A percentile compares a stretch with the other conserved stretches of the same genome.
phyloP scores from a whole-genome alignment of 2,888 invertebrate genomes.

The Zele albiditarsus region DNA sequence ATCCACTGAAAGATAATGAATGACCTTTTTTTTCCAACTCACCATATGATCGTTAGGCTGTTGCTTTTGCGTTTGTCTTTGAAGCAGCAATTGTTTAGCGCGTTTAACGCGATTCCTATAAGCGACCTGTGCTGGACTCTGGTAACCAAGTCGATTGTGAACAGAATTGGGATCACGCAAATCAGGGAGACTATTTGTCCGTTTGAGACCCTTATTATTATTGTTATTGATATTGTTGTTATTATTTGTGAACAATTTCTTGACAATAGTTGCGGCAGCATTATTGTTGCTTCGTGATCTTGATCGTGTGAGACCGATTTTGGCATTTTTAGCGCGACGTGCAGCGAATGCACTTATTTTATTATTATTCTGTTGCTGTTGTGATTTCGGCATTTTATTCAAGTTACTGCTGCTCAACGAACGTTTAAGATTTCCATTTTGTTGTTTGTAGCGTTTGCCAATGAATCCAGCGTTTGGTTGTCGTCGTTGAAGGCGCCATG shows the following conservation, averaged over 20 bases:
- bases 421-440: slow-evolving; percentile 51
- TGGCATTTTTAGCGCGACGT: slow-evolving; percentile 56
- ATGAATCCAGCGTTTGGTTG: slow-evolving; percentile 59
- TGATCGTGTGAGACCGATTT: slow-evolving; percentile 62
- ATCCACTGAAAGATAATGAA: slow-evolving; percentile 11
- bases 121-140: slow-evolving; percentile 68
- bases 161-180: slow-evolving; percentile 68
- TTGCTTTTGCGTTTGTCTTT: slow-evolving; percentile 64
- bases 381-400: slow-evolving; percentile 52
- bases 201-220: slow-evolving; percentile 55
- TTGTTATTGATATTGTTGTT: background rate
- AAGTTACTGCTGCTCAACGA: slow-evolving; percentile 61
- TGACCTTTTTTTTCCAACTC: slow-evolving; percentile 44
- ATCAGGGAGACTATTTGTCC: slow-evolving; percentile 67
- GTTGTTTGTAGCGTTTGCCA: slow-evolving; percentile 61
- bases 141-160: slow-evolving; percentile 68
- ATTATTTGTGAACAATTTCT: slow-evolving; percentile 56
- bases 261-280: slow-evolving; percentile 50
- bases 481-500: slow-evolving; percentile 51
- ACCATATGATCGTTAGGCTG: slow-evolving; percentile 64
- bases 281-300: slow-evolving; percentile 64
- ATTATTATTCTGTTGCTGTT: slow-evolving; percentile 50
- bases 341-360: slow-evolving; percentile 55
- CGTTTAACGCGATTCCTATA: slow-evolving; percentile 69
- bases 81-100: slow-evolving; percentile 66